A percentile compares a stretch with the other conserved stretches of the same genome.
Conservation (phyloP, 2,113 vertebrate genomes). For the Salvelinus sp. region DNA sequence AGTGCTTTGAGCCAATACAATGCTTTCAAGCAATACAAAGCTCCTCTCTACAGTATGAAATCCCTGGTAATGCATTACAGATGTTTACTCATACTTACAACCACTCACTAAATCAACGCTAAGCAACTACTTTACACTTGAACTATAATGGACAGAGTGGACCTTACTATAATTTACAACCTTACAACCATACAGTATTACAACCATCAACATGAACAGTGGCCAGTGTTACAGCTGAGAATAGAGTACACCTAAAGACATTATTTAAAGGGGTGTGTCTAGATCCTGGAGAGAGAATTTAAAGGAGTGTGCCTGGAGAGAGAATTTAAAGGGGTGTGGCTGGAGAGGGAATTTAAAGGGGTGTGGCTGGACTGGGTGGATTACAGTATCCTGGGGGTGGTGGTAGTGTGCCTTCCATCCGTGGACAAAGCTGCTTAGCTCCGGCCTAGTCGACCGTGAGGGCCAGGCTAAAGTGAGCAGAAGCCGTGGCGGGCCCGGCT, state of each 20-base stretch:
- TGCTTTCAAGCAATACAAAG: conserved; percentile 14
- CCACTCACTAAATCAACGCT: not conserved
- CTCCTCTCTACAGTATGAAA: not conserved
- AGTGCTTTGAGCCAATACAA: conserved; percentile 13
- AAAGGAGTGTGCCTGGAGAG: conserved; percentile 39
- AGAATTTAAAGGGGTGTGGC: conserved; percentile 30
- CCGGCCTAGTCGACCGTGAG: conserved; percentile 56
- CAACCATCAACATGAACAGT: not conserved
- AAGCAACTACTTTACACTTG: not conserved
- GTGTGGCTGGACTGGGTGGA: conserved; percentile 42
- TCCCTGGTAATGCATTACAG: not conserved
- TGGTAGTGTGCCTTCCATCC: conserved; percentile 38
- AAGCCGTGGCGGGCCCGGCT: conserved; percentile 50
- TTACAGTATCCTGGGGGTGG: conserved; percentile 62
- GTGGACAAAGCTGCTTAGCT: conserved; percentile 71
- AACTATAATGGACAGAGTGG: too few relatives aligned
- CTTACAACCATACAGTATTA: not conserved
- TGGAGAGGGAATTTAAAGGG: conserved; percentile 44
- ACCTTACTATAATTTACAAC: not conserved
- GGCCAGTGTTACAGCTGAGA: not conserved
- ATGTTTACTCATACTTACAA: not conserved
- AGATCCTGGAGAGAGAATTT: conserved; percentile 41
- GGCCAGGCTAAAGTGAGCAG: conserved; percentile 56
- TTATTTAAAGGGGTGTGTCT: too few relatives aligned
- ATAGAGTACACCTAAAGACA: conserved; percentile 44